Evolutionary conservation across 2,113 vertebrate species (phyloP), one percentile per base, ranked within the genome.

Genomic region (Rhadina sibilatrix): DNA sequence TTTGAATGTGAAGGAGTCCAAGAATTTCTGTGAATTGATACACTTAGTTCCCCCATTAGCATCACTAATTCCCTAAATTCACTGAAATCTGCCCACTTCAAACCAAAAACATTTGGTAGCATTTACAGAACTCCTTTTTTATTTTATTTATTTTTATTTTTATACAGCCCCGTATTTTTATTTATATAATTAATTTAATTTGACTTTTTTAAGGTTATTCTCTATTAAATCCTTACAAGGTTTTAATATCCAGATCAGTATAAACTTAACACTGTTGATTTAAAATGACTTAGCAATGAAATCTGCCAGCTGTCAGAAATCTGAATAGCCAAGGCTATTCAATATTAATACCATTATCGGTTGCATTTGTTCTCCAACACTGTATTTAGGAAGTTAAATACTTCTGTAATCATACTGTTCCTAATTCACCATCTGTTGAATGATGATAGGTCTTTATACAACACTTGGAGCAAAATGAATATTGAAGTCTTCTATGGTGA

Each of bases 381-480:
- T 68, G 13, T 78, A 63, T 78, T 94, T 89, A 71, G 46, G 60
- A 94, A 91, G 25, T 81, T 80, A 86, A 93, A 92, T 77, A 56
- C 10, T 83, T 83, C 64, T 11, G 4, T 93, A 87, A 95, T 85
- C 37, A 89, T 89, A 85, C n/a, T 13, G 1, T 95, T 83, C 63
- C 33, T n/a, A 81, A 15, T 54, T 68, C 2, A 0, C 70, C 75
- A 76, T 96, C 74, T 94, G 76, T 92, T 94, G 75, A 95, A 93
- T 61, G 21, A 86, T 88, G 71, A 92, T 77, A 63, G 38, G 54
- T 80, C 83, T 93, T 95, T 66, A 84, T 80, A 28, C 7, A 86
- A 44, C 21, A 50, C n/a, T 83, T 86, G 78, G 0, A n/a, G 50
- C 7, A 83, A 88, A 93, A 92, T 77, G 92, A 92, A 88, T 89